Evolutionary conservation across 2,888 invertebrate species (phyloP).

Genomic region (Polymixis flavicincta): DNA sequence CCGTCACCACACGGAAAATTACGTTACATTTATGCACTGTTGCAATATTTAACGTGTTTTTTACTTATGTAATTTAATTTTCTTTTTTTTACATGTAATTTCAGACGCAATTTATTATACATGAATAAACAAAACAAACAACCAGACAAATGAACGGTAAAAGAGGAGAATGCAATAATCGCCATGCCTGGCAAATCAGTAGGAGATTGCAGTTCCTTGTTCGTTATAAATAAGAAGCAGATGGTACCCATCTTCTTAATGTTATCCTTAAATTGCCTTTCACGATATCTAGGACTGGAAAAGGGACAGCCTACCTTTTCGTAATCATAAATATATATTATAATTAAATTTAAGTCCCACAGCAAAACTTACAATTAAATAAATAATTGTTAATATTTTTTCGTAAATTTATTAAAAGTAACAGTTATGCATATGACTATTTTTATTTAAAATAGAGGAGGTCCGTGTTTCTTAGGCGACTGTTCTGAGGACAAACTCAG

Average conservation of each 20-base stretch:
- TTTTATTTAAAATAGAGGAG: neutral
- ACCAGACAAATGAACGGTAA: neutral
- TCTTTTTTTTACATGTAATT: too few relatives aligned
- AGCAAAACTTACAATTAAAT: neutral
- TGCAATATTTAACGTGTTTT: too few relatives aligned
- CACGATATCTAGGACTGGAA: neutral
- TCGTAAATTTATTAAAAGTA: neutral
- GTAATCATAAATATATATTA: neutral
- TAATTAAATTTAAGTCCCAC: too few relatives aligned
- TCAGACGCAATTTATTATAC: too few relatives aligned
- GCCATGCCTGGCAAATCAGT: neutral
- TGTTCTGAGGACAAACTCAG: neutral
- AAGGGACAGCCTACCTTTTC: neutral
- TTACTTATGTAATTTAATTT: too few relatives aligned
- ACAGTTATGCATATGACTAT: too few relatives aligned
- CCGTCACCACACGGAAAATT: too few relatives aligned
- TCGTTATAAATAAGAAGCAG: too few relatives aligned
- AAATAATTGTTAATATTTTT: neutral
- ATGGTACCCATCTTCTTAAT: neutral
- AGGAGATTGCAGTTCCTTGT: neutral
- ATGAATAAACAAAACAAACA: too few relatives aligned
- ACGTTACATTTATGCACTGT: too few relatives aligned
- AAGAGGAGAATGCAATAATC: neutral
- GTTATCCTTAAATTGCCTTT: neutral
- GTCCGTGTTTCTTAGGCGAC: neutral